Evolutionary conservation across 2,797 vertebrate species (phyloP).

Genomic region (Ctenopoma multispine): DNA sequence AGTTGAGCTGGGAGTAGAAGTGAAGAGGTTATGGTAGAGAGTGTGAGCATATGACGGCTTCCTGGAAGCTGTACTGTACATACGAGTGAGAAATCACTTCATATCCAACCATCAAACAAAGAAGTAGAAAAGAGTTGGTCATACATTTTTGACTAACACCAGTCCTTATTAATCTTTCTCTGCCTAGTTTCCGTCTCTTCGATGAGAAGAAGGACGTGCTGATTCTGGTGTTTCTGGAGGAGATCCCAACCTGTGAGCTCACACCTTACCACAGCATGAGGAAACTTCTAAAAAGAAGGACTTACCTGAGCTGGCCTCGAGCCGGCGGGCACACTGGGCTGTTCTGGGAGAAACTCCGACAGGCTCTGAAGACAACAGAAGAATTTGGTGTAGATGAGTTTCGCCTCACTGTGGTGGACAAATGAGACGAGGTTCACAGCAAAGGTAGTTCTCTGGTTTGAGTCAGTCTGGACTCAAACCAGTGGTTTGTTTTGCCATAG

Average conservation of each 20-base stretch:
- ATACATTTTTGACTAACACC: too few species aligned
- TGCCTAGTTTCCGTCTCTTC: slow-evolving; percentile 80
- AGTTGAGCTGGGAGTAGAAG: too few species aligned
- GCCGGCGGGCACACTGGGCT: slow-evolving; percentile 52
- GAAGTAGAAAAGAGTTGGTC: too few species aligned
- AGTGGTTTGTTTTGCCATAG: background rate
- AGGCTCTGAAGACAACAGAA: slow-evolving; percentile 66
- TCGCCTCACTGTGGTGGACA: slow-evolving; percentile 27
- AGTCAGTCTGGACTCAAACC: too few species aligned
- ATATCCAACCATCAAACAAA: too few species aligned
- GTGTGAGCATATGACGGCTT: too few species aligned
- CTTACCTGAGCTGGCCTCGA: slow-evolving; percentile 82
- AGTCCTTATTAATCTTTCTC: background rate
- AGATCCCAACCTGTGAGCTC: slow-evolving; percentile 71
- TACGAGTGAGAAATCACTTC: too few species aligned
- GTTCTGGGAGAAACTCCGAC: slow-evolving; percentile 84
- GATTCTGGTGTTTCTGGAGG: slow-evolving; percentile 82
- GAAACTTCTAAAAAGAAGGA: slow-evolving; percentile 78
- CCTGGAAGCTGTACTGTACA: too few species aligned
- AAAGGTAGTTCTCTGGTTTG: fast-evolving
- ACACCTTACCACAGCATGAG: slow-evolving; percentile 82
- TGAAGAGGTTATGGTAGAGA: too few species aligned
- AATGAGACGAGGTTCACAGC: background rate
- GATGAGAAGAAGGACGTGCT: slow-evolving; percentile 83
- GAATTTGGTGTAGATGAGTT: slow-evolving; percentile 21